phyloP scores from a whole-genome alignment of 2,888 invertebrate species.

The Nysson spinosus region DNA sequence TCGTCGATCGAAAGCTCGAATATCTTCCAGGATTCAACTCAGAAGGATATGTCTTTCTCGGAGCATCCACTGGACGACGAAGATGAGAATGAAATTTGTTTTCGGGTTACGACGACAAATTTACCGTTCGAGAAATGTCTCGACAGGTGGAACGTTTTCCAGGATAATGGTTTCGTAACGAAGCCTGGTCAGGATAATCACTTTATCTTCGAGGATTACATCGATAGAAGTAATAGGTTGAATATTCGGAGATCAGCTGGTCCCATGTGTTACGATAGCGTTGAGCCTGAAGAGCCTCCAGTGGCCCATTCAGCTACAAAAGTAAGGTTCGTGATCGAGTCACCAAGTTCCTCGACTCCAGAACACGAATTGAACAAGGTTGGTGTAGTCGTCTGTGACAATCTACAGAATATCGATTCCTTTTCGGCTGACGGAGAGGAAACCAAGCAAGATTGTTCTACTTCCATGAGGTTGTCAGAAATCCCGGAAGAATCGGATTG shows the following conservation, averaged over 20 bases:
- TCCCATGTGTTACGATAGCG: constrained; percentile 29
- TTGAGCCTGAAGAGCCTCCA: constrained; percentile 34
- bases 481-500: constrained; percentile 9
- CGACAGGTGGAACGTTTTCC: constrained; percentile 51
- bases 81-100: constrained; percentile 57
- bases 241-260: constrained; percentile 39
- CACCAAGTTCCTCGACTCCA: constrained; percentile 57
- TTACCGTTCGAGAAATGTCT: constrained; percentile 70
- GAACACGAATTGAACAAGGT: constrained; percentile 35
- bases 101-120: constrained; percentile 71
- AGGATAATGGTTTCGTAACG: constrained; percentile 32
- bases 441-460: not conserved
- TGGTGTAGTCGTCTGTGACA: constrained; percentile 8
- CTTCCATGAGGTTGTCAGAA: constrained; percentile 14
- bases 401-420: constrained; percentile 15
- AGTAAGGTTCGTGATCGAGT: constrained; percentile 70
- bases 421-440: constrained; percentile 7
- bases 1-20: not conserved
- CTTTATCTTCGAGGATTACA: constrained; percentile 71
- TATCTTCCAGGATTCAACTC: not conserved
- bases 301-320: constrained; percentile 44
- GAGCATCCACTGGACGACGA: constrained; percentile 41
- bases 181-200: constrained; percentile 37
- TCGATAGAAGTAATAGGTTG: constrained; percentile 61
- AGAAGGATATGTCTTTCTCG: constrained; percentile 22